These are phyloP conservation scores for Porites evermanni DNA, from an alignment of 92 coral and sea anemone genomes.

Conservation along the genomic window DNA sequence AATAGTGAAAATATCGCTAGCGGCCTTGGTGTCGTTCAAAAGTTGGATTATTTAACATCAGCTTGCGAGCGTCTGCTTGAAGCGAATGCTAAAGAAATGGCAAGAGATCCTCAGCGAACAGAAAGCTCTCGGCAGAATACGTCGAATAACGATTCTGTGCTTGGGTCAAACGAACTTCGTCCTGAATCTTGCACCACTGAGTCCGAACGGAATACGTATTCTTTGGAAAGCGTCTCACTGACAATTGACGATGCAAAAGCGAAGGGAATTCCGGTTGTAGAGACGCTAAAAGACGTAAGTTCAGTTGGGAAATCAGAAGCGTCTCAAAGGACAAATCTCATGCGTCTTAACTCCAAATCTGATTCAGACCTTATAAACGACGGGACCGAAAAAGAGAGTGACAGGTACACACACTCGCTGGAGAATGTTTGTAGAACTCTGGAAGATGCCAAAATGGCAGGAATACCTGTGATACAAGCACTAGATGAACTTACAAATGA, in stretches of 20 bases:
- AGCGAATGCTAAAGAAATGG: constrained; percentile 35
- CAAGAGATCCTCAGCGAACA: constrained; percentile 11
- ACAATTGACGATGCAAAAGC: constrained; percentile 78
- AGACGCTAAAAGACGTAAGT: constrained; percentile 62
- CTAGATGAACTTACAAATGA: constrained; percentile 76
- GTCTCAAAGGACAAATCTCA: constrained; percentile 34
- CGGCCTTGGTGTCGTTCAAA: constrained; percentile 72
- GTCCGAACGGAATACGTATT: constrained; percentile 78
- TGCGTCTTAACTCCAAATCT: constrained; percentile 56
- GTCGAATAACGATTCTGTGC: constrained; percentile 4
- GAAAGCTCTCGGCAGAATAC: background rate
- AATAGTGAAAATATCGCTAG: constrained; percentile 14
- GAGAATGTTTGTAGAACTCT: constrained; percentile 69
- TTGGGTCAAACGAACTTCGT: background rate
- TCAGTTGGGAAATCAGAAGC: constrained; percentile 19
- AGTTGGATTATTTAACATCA: constrained; percentile 83
- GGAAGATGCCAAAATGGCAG: constrained; percentile 77
- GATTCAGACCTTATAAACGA: constrained; percentile 44
- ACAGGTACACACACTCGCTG: constrained; percentile 79
- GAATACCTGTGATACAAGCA: constrained; percentile 83
- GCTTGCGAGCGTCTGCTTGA: constrained; percentile 85
- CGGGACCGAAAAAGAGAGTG: constrained; percentile 28
- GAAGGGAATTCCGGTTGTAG: constrained; percentile 84
- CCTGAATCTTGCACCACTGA: background rate
- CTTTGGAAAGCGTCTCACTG: constrained; percentile 75